Evolutionary conservation across 2,888 invertebrate genomes (phyloP).

Genomic region (Erebia aethiops): DNA sequence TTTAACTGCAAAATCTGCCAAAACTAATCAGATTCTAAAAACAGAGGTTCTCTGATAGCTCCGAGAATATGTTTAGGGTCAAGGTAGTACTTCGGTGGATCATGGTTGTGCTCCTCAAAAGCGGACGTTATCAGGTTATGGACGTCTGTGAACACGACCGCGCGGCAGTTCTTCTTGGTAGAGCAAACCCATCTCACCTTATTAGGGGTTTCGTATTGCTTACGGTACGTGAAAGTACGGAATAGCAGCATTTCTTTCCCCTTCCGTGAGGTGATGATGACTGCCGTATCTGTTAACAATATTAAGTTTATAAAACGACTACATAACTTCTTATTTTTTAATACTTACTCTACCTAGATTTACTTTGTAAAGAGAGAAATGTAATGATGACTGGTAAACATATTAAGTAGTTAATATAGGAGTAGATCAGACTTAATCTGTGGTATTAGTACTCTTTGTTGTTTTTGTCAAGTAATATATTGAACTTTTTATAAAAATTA

Average conservation of each 20-base stretch:
- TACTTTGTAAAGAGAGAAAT: too few relatives aligned
- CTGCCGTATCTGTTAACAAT: slow-evolving; percentile 56
- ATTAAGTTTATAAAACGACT: slow-evolving; percentile 19
- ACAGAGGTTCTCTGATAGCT: slow-evolving; percentile 61
- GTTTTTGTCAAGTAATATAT: too few relatives aligned
- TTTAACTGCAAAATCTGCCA: too few relatives aligned
- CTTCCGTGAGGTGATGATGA: slow-evolving; percentile 71
- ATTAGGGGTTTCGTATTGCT: slow-evolving; percentile 59
- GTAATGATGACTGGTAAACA: too few relatives aligned
- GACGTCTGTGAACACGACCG: slow-evolving; percentile 63
- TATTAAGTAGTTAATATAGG: too few relatives aligned
- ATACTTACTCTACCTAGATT: too few relatives aligned
- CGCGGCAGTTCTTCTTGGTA: slow-evolving; percentile 69
- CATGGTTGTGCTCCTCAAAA: slow-evolving; percentile 64
- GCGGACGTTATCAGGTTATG: slow-evolving; percentile 61
- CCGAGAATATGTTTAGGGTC: slow-evolving; percentile 64
- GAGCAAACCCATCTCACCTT: slow-evolving; percentile 72
- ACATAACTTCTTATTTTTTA: not conserved
- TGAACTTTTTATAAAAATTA: too few relatives aligned
- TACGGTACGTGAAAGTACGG: slow-evolving; percentile 68
- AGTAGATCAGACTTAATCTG: too few relatives aligned
- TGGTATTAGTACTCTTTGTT: too few relatives aligned
- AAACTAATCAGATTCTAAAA: slow-evolving; percentile 45
- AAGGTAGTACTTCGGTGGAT: slow-evolving; percentile 72
- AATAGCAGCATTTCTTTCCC: slow-evolving; percentile 73